A percentile compares a stretch with the other conserved stretches of the same genome.
phyloP scores from a whole-genome alignment of 2,797 vertebrate genomes.

The Fundulus diaphanus region DNA sequence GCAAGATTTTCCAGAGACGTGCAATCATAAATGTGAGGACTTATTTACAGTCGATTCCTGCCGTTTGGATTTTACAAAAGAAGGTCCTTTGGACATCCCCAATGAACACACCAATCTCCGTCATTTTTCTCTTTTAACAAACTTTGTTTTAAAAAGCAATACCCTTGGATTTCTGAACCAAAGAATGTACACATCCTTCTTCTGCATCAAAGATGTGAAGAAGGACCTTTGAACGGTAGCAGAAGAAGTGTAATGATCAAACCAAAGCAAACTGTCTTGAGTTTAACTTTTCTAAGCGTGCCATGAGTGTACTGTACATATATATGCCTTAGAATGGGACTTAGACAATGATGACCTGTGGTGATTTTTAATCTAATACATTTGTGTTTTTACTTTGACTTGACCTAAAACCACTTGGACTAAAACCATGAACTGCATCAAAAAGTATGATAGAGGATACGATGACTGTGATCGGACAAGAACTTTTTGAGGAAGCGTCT shows the following conservation, averaged over 20 bases:
- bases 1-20: slow-evolving; percentile 39
- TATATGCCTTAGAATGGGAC: slow-evolving; percentile 31
- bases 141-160: slow-evolving; percentile 25
- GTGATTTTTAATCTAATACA: slow-evolving; percentile 48
- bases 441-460: slow-evolving; percentile 21
- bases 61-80: slow-evolving; percentile 21
- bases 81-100: slow-evolving; percentile 6
- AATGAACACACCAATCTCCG: slow-evolving; percentile 7
- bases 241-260: slow-evolving; percentile 46
- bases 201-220: slow-evolving; percentile 63
- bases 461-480: slow-evolving; percentile 24
- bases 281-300: slow-evolving; percentile 41
- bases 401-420: slow-evolving; percentile 64
- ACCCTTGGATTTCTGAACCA: slow-evolving; percentile 53
- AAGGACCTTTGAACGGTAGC: slow-evolving; percentile 37
- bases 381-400: slow-evolving; percentile 43
- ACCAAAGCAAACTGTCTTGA: slow-evolving; percentile 62
- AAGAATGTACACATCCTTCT: slow-evolving; percentile 72
- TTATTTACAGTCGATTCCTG: slow-evolving; percentile 26
- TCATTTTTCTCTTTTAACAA: slow-evolving; percentile 6
- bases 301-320: slow-evolving; percentile 62
- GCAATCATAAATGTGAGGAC: slow-evolving; percentile 53
- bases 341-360: slow-evolving; percentile 47
- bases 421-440: slow-evolving; percentile 52
- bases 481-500: slow-evolving; percentile 24